Evolutionary conservation across 2,113 vertebrate species (phyloP).

Genomic region (Perca flavescens): DNA sequence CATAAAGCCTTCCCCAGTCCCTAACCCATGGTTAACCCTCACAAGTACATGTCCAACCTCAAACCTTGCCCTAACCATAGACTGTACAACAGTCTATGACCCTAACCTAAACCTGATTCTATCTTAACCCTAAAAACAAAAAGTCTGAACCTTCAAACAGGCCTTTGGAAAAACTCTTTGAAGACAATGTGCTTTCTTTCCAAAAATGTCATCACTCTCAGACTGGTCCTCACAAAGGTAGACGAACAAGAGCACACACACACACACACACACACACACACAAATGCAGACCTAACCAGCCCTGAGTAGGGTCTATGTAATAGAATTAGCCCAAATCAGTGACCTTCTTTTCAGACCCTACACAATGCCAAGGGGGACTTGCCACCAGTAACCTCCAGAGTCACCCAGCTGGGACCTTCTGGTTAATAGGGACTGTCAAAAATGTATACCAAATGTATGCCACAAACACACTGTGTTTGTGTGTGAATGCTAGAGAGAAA

Average conservation of each 20-base stretch:
- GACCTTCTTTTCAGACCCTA: slow-evolving; percentile 71
- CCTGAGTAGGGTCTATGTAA: slow-evolving; percentile 63
- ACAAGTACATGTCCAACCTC: not conserved
- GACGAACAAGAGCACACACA: not conserved
- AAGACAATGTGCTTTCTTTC: not conserved
- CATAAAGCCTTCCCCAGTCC: not conserved
- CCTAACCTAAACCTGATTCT: too few species aligned
- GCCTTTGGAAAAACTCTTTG: not conserved
- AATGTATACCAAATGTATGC: not conserved
- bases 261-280: slow-evolving; percentile 6
- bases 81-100: too few species aligned
- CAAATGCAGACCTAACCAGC: slow-evolving; percentile 38
- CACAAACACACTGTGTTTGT: not conserved
- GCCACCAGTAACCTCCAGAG: slow-evolving; percentile 22
- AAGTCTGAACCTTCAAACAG: not conserved
- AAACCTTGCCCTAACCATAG: too few species aligned
- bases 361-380: slow-evolving; percentile 70
- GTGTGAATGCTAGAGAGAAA: not conserved
- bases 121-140: not conserved
- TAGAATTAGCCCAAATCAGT: slow-evolving; percentile 77
- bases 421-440: slow-evolving; percentile 46
- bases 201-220: not conserved
- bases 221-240: not conserved
- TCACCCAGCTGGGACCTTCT: slow-evolving; percentile 65
- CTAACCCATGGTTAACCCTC: not conserved